These are phyloP conservation scores for Pavo muticus DNA, from an alignment of 2,113 vertebrate genomes.

Conservation along the genomic window DNA sequence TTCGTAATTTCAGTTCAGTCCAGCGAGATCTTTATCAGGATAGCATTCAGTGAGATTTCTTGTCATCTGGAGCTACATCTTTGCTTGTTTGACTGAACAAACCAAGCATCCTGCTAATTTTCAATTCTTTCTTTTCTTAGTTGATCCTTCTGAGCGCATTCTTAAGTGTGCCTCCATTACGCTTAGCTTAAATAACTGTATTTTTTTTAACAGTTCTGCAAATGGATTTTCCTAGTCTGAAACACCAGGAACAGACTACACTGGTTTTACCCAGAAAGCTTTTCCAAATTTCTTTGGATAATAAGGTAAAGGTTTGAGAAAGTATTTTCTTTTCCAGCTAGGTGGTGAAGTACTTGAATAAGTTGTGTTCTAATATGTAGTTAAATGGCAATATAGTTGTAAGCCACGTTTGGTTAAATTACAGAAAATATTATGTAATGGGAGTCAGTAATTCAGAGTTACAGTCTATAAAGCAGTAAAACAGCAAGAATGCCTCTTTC, in stretches of 20 bases:
- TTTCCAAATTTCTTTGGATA: background rate
- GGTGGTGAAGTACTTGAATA: background rate
- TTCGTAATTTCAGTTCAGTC: background rate
- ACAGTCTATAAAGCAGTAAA: background rate
- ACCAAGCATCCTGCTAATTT: background rate
- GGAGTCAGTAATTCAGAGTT: background rate
- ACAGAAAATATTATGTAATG: background rate
- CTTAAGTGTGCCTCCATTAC: background rate
- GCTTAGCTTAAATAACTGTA: background rate
- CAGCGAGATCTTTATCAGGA: background rate
- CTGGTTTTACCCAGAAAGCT: background rate
- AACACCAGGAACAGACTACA: fast-evolving
- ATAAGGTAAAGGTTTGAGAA: background rate
- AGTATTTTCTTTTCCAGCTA: background rate
- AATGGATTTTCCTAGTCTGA: background rate
- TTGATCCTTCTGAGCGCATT: background rate
- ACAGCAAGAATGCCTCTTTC: background rate
- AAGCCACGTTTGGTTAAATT: background rate
- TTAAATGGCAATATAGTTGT: background rate
- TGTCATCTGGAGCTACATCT: background rate
- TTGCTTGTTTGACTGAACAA: background rate
- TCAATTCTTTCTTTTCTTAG: background rate
- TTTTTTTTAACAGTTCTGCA: conserved; percentile 12
- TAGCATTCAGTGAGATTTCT: background rate
- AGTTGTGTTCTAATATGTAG: background rate